Conservation (phyloP, 2,113 vertebrate species). For the Tursiops truncatus region DNA sequence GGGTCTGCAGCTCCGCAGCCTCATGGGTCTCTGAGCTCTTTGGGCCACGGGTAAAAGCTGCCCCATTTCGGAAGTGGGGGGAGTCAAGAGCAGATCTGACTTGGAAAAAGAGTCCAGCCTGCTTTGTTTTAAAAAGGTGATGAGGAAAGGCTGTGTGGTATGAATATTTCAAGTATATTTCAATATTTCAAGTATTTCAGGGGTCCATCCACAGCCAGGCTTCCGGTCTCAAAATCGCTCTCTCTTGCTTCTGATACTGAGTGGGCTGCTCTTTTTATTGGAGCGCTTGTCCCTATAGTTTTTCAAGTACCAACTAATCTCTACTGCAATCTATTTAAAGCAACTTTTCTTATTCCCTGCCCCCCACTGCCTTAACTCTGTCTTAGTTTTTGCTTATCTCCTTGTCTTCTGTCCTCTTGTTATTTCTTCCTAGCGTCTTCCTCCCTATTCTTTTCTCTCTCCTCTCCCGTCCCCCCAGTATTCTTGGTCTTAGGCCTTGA, state of each 20-base stretch:
- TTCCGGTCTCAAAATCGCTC: background rate
- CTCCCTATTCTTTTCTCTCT: background rate
- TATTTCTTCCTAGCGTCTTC: background rate
- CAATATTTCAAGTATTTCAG: background rate
- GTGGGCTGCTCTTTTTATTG: background rate
- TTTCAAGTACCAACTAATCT: background rate
- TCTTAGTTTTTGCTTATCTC: background rate
- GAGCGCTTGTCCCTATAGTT: background rate
- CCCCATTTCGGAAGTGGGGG: background rate
- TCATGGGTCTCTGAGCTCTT: background rate
- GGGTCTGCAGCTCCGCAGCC: background rate
- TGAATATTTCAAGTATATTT: background rate
- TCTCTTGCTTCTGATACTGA: background rate
- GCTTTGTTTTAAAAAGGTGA: background rate
- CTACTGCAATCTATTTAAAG: background rate
- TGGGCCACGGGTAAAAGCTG: background rate
- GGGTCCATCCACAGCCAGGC: background rate
- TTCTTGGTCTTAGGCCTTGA: background rate
- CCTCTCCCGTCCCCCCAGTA: no score
- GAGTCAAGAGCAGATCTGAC: background rate
- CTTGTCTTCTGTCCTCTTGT: background rate
- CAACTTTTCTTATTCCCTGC: rapidly evolving
- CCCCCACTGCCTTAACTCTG: background rate
- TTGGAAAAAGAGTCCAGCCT: background rate
- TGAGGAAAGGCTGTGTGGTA: background rate